Base-by-base conservation (phyloP, 2,113 vertebrate species). In the Campylomormyrus tamandua region DNA sequence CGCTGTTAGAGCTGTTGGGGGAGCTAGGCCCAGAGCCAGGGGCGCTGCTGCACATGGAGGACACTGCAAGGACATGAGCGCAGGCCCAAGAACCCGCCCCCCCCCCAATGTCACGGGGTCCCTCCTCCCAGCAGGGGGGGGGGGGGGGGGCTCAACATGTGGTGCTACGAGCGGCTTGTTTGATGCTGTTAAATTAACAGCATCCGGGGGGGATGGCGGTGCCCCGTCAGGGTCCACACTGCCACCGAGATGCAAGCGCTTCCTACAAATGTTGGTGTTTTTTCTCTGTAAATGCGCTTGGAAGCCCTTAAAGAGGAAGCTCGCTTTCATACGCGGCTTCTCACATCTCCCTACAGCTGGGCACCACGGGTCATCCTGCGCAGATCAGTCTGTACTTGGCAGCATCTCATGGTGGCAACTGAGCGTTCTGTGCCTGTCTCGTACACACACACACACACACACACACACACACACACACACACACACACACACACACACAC, bases 11-110 rank as follows among this genome's bases (percentile, higher is more conserved):
- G 93, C 96, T 96, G 95, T 97, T 97, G 83, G 97, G 97, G 88
- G 97, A 97, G 92, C 96, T 97, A 90, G 97, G 97, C 62, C 96
- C 96, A 0, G 97, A 97, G 90, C 97, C 97, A 0, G 97, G 97
- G 17, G 97, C 97, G 11, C 97, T 97, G 95, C 95, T 97, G 94
- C 96, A 97, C 90, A 97, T 94, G 1, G 96, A 96, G 2, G 97
- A 96, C 92, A 96, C 97, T 97, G 90, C 19, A 90, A 50, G 31
- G 85, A 88, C 85, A 84, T 3, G 24, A 31, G 24, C 56, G 21
- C n/a, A 58, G 39, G 49, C 53, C 85, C 62, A 24, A 87, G 74
- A 50, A 39, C 45, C 17, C 53, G 15, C 39, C 77, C 46, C 27
- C 46, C 27, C 13, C 15, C 13, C 11, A 42, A n/a, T 10, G 27